Conservation (phyloP, 2,797 vertebrate genomes). For the Chelidonichthys spinosus region DNA sequence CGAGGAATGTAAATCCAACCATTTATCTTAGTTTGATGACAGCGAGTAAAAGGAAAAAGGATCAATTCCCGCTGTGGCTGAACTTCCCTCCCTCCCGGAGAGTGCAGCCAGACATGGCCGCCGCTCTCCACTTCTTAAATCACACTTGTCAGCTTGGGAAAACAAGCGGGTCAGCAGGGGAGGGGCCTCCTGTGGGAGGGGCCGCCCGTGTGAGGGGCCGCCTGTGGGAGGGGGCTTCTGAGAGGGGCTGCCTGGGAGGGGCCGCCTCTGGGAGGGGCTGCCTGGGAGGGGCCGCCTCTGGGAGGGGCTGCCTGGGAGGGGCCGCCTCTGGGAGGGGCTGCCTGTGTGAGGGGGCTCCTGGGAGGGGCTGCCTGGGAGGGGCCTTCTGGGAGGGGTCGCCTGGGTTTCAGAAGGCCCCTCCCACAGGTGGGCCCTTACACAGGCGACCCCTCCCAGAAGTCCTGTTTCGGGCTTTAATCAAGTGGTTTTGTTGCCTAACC, state of each 20-base stretch:
- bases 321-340: too few relatives aligned
- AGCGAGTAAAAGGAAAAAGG: slow-evolving; percentile 16
- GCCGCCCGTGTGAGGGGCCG: slow-evolving; percentile 38
- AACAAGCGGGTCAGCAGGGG: slow-evolving; percentile 72
- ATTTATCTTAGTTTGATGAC: slow-evolving; percentile 70
- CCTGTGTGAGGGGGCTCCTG: too few relatives aligned
- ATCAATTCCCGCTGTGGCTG: slow-evolving; percentile 44
- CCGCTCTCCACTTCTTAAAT: slow-evolving; percentile 70
- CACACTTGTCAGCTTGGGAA: slow-evolving; percentile 71
- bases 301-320: too few relatives aligned
- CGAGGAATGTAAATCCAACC: slow-evolving; percentile 65
- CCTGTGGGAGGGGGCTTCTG: background rate
- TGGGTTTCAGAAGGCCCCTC: too few relatives aligned
- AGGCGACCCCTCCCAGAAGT: too few relatives aligned
- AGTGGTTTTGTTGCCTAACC: too few relatives aligned
- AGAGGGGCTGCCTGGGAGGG: slow-evolving; percentile 33
- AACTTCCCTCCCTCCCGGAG: slow-evolving; percentile 62
- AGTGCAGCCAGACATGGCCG: slow-evolving; percentile 47
- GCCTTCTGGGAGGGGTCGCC: too few relatives aligned
- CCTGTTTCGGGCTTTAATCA: too few relatives aligned
- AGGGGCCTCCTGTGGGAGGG: slow-evolving; percentile 67
- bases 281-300: too few relatives aligned
- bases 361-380: too few relatives aligned
- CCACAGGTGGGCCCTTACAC: too few relatives aligned
- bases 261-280: too few relatives aligned